Conservation (phyloP, 2,888 invertebrate genomes). For the Pachycephus smyrnensis region DNA sequence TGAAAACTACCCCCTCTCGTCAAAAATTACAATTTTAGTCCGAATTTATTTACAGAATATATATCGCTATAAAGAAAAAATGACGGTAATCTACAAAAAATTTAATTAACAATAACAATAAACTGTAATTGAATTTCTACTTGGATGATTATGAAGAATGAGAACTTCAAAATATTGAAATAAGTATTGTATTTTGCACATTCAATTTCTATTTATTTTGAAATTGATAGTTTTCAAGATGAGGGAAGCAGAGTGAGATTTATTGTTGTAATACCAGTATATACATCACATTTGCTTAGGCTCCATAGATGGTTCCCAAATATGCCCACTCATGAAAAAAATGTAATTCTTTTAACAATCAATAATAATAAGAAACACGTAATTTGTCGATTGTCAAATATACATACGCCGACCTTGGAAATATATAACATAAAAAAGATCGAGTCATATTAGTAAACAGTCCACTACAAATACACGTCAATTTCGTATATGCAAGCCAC, state of each 20-base stretch:
- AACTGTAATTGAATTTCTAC: not conserved
- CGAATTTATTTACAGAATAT: not conserved
- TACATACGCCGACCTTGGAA: not conserved
- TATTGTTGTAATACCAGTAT: not conserved
- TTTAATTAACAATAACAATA: not conserved
- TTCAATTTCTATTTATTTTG: too few relatives aligned
- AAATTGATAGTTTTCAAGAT: too few relatives aligned
- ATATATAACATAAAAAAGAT: not conserved
- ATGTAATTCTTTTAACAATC: too few relatives aligned
- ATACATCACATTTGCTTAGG: not conserved
- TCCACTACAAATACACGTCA: not conserved
- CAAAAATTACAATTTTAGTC: not conserved
- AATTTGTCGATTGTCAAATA: not conserved
- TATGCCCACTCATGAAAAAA: too few relatives aligned
- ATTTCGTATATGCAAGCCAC: not conserved
- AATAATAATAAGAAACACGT: not conserved
- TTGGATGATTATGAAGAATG: not conserved
- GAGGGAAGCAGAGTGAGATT: too few relatives aligned
- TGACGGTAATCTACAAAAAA: not conserved
- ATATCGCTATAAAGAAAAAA: not conserved
- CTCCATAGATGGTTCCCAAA: too few relatives aligned
- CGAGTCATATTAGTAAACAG: not conserved
- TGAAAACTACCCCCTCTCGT: constrained; percentile 3
- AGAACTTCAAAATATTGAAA: too few relatives aligned
- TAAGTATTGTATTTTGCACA: too few relatives aligned